Conservation (phyloP, 2,113 vertebrate species). For the Phalacrocorax aristotelis region DNA sequence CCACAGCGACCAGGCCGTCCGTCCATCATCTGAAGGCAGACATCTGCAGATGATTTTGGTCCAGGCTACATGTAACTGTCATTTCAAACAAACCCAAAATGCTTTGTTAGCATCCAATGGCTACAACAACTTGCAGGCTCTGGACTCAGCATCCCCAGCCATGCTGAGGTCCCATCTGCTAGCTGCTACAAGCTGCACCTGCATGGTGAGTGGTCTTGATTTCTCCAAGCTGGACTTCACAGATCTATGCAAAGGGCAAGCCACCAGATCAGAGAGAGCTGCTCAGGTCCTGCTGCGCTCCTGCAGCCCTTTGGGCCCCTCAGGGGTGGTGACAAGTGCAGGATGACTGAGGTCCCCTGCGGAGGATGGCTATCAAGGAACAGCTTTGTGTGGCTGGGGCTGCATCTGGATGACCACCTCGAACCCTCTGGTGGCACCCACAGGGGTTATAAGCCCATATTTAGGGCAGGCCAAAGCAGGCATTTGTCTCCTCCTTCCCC, state of each 20-base stretch:
- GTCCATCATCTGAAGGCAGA: background rate
- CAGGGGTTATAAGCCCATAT: conserved; percentile 1
- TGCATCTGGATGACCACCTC: background rate
- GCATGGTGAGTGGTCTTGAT: background rate
- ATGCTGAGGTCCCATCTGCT: background rate
- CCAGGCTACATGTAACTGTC: background rate
- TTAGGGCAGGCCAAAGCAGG: conserved; percentile 21
- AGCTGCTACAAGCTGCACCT: background rate
- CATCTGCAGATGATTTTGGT: background rate
- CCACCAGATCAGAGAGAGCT: background rate
- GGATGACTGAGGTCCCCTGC: background rate
- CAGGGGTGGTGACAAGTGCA: background rate
- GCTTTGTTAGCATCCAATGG: background rate
- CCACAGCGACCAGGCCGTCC: background rate
- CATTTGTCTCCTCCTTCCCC: conserved; percentile 55
- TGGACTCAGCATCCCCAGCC: background rate
- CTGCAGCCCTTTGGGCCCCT: background rate
- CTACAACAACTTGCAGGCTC: background rate
- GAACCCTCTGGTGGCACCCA: conserved; percentile 19
- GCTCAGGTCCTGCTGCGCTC: background rate
- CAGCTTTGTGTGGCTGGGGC: background rate
- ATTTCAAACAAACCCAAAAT: background rate
- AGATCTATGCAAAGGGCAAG: background rate
- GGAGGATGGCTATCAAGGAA: background rate
- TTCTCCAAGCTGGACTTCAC: background rate